These are phyloP conservation scores for Gambusia yucatana DNA, from an alignment of 2,797 vertebrate species.

Conservation along the genomic window DNA sequence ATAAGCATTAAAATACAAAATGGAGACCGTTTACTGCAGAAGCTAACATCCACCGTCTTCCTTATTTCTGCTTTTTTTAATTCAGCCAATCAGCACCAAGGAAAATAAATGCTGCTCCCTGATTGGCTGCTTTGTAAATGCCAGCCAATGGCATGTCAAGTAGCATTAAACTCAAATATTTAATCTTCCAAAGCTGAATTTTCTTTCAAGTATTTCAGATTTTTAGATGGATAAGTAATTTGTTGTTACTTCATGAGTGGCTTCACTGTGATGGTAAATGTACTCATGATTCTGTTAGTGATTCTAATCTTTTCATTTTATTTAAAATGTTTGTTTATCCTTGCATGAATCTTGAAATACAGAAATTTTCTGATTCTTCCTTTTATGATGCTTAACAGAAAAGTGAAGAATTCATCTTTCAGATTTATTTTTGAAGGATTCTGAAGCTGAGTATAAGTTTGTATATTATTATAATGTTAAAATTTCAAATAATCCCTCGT, in stretches of 20 bases:
- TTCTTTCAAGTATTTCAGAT: neutral
- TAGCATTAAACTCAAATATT: neutral
- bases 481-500: neutral
- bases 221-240: too few relatives aligned
- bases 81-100: neutral
- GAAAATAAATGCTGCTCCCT: neutral
- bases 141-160: neutral
- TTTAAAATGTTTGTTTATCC: neutral
- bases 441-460: neutral
- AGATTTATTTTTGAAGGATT: neutral
- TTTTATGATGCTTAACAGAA: neutral
- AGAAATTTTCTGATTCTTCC: neutral
- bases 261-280: neutral
- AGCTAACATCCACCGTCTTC: neutral
- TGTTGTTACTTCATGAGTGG: neutral
- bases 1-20: neutral
- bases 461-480: neutral
- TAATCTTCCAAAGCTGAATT: neutral
- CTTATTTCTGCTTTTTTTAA: neutral
- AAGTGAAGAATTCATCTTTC: neutral
- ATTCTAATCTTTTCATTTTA: neutral
- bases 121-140: neutral
- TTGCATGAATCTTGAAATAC: neutral
- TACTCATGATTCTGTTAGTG: neutral
- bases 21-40: neutral